Conservation (phyloP, 2,888 invertebrate species). For the Eupithecia subumbrata region DNA sequence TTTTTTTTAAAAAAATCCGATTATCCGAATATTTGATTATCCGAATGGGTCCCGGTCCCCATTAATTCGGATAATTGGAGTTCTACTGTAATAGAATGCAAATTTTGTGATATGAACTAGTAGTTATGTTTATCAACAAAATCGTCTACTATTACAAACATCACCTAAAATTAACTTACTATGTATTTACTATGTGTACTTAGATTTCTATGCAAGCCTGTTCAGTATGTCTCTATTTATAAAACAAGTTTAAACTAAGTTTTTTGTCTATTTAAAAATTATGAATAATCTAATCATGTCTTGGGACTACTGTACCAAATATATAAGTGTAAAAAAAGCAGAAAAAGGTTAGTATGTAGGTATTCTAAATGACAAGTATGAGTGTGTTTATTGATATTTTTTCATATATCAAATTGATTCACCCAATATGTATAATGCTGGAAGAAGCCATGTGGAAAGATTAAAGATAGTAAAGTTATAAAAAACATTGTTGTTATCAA, state of each 20-base stretch:
- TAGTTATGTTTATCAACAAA: not conserved
- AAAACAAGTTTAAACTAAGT: not conserved
- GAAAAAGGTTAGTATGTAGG: no score
- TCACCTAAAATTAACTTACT: not conserved
- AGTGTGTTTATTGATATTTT: not conserved
- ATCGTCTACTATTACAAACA: not conserved
- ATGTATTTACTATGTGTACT: not conserved
- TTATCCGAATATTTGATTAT: no score
- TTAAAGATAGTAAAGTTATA: not conserved
- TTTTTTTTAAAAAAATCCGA: no score
- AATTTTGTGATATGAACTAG: not conserved
- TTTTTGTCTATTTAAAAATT: no score
- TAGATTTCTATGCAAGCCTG: not conserved
- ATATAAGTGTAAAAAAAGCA: no score
- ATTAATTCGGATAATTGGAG: no score
- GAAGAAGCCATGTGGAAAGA: constrained; percentile 15
- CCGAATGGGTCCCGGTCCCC: no score
- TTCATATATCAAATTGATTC: not conserved
- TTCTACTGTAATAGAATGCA: not conserved
- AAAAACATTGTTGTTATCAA: constrained; percentile 19
- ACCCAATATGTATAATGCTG: not conserved
- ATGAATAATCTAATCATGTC: no score
- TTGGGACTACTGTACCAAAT: no score
- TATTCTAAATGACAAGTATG: no score
- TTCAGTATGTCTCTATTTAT: not conserved